Conservation (phyloP, 1,140 invertebrate species). For the Ganaspis sp. region DNA sequence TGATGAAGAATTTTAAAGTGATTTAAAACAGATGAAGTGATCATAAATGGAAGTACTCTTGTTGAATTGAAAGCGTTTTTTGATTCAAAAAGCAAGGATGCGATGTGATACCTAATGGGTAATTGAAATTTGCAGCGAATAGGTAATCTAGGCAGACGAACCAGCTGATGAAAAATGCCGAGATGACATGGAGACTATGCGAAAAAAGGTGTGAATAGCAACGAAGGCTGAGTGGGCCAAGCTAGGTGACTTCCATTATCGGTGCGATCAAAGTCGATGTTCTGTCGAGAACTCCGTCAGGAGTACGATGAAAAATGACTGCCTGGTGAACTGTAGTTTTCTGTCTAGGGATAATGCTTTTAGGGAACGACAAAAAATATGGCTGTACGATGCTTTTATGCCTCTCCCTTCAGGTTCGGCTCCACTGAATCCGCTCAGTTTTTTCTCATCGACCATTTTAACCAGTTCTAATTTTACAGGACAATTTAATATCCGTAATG, state of each 20-base stretch:
- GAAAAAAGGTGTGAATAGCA: neutral
- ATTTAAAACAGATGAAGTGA: neutral
- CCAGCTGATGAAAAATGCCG: neutral
- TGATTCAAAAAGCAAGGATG: neutral
- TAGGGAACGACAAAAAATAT: neutral
- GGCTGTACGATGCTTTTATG: neutral
- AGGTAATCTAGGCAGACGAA: neutral
- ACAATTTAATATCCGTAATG: too few relatives aligned
- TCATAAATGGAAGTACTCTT: neutral
- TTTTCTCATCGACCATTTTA: neutral
- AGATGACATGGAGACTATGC: neutral
- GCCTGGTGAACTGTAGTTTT: neutral
- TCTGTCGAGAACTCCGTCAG: neutral
- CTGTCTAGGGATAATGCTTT: conserved; percentile 8
- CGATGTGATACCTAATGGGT: neutral
- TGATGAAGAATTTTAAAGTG: neutral
- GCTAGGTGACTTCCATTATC: conserved; percentile 15
- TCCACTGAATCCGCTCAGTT: neutral
- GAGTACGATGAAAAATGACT: neutral
- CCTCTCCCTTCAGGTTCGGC: neutral
- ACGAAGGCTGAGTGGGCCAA: neutral
- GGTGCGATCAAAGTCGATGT: conserved; percentile 9
- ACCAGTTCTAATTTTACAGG: neutral
- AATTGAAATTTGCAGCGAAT: neutral
- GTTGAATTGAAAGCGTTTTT: neutral